Evolutionary conservation across 23 tunicate species (phyloP), one percentile per base, ranked within the genome.

Genomic region (Ascidia mentula): DNA sequence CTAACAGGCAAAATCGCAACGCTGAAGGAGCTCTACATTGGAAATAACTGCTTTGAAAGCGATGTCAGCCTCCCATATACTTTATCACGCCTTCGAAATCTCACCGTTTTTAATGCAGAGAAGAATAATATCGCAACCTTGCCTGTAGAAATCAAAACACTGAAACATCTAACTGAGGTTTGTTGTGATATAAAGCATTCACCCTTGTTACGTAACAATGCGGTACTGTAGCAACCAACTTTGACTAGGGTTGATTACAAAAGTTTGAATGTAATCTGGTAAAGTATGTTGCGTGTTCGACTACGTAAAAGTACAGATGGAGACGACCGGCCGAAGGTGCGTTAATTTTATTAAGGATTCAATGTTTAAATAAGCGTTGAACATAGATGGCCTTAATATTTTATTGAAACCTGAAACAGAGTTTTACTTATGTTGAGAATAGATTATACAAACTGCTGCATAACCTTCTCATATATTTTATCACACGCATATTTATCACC

Each of bases 11-110:
- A 69, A 13, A 26, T 87, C n/a, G 7, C 24, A 18, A 38, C 32
- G n/a, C 85, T 87, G 7, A 38, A 42, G 34, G 92, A 87, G 73
- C 36, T 87, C 32, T 87, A 87, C 73, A 53, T 87, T 40, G 86
- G 92, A 0, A 75, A 76, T 12, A 87, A 87, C 34, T 37, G 36
- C 26, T 70, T 87, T n/a, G 32, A 40, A 28, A 86, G 86, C 22
- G 7, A 31, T 53, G 72, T 38, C 0, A 69, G 82, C 8, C 82
- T 87, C 32, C 92, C 92, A 18, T 53, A 65, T 36, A 65, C 92
- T 15, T 53, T 87, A 5, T 45, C 86, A 18, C 78, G 73, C 35
- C 78, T 81, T 8, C 79, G 75, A 9, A 72, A 81, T 35, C 59
- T 87, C 4, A 75, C 82, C 18, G 77, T 87, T 1, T 82, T 87